Conservation (phyloP, 2,113 vertebrate genomes). For the Vulpes lagopus region DNA sequence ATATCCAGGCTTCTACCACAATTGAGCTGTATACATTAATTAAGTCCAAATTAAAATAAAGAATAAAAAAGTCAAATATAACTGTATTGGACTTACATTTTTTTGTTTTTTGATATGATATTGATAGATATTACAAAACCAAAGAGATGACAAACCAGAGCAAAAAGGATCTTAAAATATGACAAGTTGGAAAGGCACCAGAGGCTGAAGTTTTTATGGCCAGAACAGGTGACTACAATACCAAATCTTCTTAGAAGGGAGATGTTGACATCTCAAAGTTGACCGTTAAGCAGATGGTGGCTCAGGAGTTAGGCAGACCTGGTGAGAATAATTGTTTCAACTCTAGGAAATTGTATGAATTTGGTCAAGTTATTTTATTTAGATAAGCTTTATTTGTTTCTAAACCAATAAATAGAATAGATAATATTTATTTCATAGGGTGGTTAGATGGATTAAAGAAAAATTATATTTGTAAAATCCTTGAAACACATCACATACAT, state of each 20-base stretch:
- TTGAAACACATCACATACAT: not conserved
- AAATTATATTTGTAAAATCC: accelerated
- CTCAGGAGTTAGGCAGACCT: not conserved
- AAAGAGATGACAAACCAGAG: not conserved
- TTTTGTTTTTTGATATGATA: not conserved
- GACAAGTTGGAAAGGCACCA: not conserved
- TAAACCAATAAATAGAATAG: too few species aligned
- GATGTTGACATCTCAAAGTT: not conserved
- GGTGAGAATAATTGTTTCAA: not conserved
- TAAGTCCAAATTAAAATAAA: not conserved
- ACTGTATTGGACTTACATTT: too few species aligned
- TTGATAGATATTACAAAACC: not conserved
- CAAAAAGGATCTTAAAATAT: not conserved
- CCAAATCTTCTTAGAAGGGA: not conserved
- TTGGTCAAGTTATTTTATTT: not conserved
- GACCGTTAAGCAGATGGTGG: too few species aligned
- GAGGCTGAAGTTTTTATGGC: not conserved
- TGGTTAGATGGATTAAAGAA: not conserved
- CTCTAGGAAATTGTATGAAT: not conserved
- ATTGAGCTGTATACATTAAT: not conserved
- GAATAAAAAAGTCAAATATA: not conserved
- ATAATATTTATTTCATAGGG: not conserved
- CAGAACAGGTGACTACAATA: too few species aligned
- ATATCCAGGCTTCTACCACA: not conserved
- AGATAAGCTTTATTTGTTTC: not conserved